Evolutionary conservation across 2,113 vertebrate species (phyloP), one percentile per base, ranked within the genome.

Genomic region (Epinephelus cyanopodus): DNA sequence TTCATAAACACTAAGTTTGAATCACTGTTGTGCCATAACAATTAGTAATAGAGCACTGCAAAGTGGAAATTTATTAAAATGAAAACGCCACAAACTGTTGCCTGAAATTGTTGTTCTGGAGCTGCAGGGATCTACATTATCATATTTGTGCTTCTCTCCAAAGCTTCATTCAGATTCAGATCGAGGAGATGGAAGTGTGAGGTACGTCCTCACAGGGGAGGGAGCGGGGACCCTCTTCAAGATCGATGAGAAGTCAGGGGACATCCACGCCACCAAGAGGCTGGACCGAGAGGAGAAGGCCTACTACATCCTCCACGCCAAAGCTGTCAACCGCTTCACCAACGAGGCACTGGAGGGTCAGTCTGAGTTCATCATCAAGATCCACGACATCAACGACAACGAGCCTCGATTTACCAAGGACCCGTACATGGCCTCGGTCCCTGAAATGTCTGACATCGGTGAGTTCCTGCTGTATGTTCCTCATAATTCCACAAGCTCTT

Each of bases 341-440:
- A 97, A 97, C 83, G 95, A 92, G 89, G 96, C 97, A 0, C 97
- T 99, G 81, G 98, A 99, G 92, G 98, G 97, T 5, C 96, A 97
- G 84, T 98, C 98, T 0, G 97, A 98, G 82, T 99, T 99, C 95
- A 95, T 98, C 94, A 98, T 99, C 94, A 99, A 99, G 94, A 99
- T 99, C 93, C 98, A 99, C 68, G 98, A 99, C 93, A 99, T 99
- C 94, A 99, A 99, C 27, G 98, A 99, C 94, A 99, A 99, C 42
- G 98, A 97, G 77, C 98, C 98, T 11, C 96, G 96, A 74, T 99
- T 99, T 94, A 97, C 97, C 87, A 96, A 96, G 92, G 97, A 98
- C 0, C 83, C 95, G 39, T 99, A 99, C 92, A 92, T 94, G 10
- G 97, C 97, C 86, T 93, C 93, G 0, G 97, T 99, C 64, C 97